Evolutionary conservation across 2,797 vertebrate genomes (phyloP).

Genomic region (Acridotheres tristis): DNA sequence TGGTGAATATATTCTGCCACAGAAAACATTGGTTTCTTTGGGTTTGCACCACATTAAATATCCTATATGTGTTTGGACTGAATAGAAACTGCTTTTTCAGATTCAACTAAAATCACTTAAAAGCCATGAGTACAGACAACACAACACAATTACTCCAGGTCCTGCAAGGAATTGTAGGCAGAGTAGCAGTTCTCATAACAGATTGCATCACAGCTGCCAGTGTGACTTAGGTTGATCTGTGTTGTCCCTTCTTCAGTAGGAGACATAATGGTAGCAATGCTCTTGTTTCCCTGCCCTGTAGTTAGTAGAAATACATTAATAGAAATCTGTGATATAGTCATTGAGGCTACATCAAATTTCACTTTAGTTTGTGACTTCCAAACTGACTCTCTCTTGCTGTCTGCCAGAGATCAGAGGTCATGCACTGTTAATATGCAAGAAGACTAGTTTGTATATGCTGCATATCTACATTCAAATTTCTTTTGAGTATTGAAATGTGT

Average conservation of each 20-base stretch:
- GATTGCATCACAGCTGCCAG: not conserved
- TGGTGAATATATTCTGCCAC: not conserved
- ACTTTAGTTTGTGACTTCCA: not conserved
- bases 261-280: not conserved
- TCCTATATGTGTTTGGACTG: not conserved
- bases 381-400: not conserved
- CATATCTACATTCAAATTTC: not conserved
- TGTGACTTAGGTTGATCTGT: not conserved
- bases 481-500: not conserved
- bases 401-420: not conserved
- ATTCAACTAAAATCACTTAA: not conserved
- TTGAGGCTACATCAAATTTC: not conserved
- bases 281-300: not conserved
- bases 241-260: not conserved
- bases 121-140: not conserved
- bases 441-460: not conserved
- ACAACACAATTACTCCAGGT: not conserved
- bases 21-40: not conserved
- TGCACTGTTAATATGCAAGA: not conserved
- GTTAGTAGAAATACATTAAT: not conserved
- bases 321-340: not conserved
- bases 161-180: not conserved
- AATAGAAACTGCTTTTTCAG: not conserved
- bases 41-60: not conserved
- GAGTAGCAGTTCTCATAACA: not conserved